Evolutionary conservation across 2,888 invertebrate species (phyloP), one percentile per base, ranked within the genome.

Genomic region (Agapostemon virescens): DNA sequence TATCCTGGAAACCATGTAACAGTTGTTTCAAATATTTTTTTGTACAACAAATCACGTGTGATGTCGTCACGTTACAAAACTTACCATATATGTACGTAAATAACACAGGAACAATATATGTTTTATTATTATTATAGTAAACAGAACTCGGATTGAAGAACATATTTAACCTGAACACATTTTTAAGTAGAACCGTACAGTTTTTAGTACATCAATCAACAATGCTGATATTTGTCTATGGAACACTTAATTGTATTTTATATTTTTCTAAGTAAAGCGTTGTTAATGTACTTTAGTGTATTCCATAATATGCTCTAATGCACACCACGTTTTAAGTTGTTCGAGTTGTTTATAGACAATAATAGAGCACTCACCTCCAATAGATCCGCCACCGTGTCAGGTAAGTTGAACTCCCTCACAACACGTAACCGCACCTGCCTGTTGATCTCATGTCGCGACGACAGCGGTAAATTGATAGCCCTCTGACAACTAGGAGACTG

Each of bases 321-420:
- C 11, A 49, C 49, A 4, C 11, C n/a, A 4, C 17, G 26, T 30
- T n/a, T 2, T n/a, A 49, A 49, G 49, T 49, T 5, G 4, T 52
- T 23, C 13, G 52, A 13, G 23, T 42, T 69, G 40, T 42, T 9
- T 20, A 45, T 23, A 52, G 4, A 40, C 20, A 70, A 5, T 20
- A 38, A 42, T 49, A 33, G 26, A 15, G 40, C 72, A 91, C 90
- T 91, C 75, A 92, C 92, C 84, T 96, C 96, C 72, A 97, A 93
- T 88, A 97, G 94, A 92, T 97, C 96, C 9, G 97, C 96, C 20
- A 97, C 96, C 17, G 96, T 95, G 93, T 99, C 98, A 0, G 98
- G 98, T 80, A 98, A 94, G 90, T 98, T 98, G 93, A 98, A 97
- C 93, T 99, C 98, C 67, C 98, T 95, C 20, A 98, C 98, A 1